phyloP scores from a whole-genome alignment of 2,113 vertebrate genomes.

The Heliornis fulica region DNA sequence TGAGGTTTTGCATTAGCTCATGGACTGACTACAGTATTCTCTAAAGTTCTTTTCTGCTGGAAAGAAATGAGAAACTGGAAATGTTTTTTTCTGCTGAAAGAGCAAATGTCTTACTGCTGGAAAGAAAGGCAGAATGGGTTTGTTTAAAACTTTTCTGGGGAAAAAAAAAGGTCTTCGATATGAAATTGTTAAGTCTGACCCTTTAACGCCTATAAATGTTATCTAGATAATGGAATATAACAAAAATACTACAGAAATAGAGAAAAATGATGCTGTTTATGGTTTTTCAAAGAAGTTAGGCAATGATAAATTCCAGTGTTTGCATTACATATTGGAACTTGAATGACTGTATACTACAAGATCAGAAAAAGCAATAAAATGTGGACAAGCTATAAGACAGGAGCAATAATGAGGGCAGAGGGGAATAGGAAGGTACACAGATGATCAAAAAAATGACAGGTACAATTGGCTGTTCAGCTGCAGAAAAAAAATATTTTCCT shows the following conservation, averaged over 20 bases:
- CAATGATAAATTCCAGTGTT: neutral
- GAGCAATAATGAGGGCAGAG: neutral
- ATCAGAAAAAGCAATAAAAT: neutral
- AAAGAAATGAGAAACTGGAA: too few species aligned
- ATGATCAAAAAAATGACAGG: neutral
- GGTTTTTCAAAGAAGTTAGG: neutral
- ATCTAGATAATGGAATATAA: neutral
- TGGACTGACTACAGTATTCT: neutral
- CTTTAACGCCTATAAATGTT: neutral
- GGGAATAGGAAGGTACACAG: neutral
- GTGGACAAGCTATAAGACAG: neutral
- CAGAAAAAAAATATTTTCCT: neutral
- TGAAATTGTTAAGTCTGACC: neutral
- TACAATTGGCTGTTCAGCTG: neutral
- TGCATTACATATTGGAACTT: neutral
- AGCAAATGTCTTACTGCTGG: too few species aligned
- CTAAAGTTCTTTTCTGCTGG: neutral
- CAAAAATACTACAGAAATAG: neutral
- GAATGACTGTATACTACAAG: neutral
- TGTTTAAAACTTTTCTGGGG: neutral
- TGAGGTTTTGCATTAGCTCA: neutral
- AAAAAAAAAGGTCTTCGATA: neutral
- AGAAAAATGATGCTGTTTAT: neutral
- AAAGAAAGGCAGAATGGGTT: neutral
- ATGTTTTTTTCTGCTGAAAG: too few species aligned